These are phyloP conservation scores for Pseudomyrmex gracilis DNA, from an alignment of 1,140 invertebrate genomes.

Conservation along the genomic window DNA sequence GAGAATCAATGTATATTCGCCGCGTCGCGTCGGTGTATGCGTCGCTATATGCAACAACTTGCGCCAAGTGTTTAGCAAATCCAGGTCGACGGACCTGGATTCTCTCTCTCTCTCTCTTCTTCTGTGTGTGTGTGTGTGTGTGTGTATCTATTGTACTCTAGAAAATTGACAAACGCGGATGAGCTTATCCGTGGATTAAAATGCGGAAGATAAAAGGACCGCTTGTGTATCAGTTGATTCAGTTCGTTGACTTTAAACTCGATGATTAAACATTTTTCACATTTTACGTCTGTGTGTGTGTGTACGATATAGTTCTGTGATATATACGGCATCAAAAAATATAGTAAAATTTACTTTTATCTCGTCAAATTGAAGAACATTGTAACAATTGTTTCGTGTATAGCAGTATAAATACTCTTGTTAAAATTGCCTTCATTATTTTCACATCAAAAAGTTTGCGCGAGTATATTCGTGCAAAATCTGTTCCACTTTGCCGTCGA, in stretches of 20 bases:
- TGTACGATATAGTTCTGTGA: not conserved
- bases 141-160: conserved; percentile 38
- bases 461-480: conserved; percentile 35
- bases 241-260: not conserved
- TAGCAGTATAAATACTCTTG: conserved; percentile 8
- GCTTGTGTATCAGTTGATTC: not conserved
- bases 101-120: not conserved
- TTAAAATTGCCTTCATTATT: conserved; percentile 33
- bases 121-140: too few species aligned
- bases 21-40: conserved; percentile 28
- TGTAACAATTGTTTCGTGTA: not conserved
- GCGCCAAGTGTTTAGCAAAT: conserved; percentile 74
- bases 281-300: not conserved
- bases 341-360: not conserved
- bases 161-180: conserved; percentile 65
- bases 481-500: conserved; percentile 32
- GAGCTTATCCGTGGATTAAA: conserved; percentile 53
- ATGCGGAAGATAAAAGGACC: conserved; percentile 27
- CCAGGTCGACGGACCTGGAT: conserved; percentile 64
- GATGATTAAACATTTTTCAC: not conserved
- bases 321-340: not conserved
- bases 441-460: conserved; percentile 32
- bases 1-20: conserved; percentile 71
- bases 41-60: conserved; percentile 66
- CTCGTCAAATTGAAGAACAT: too few species aligned